phyloP scores from a whole-genome alignment of 1,140 invertebrate species.

The Drosophila equinoxialis region DNA sequence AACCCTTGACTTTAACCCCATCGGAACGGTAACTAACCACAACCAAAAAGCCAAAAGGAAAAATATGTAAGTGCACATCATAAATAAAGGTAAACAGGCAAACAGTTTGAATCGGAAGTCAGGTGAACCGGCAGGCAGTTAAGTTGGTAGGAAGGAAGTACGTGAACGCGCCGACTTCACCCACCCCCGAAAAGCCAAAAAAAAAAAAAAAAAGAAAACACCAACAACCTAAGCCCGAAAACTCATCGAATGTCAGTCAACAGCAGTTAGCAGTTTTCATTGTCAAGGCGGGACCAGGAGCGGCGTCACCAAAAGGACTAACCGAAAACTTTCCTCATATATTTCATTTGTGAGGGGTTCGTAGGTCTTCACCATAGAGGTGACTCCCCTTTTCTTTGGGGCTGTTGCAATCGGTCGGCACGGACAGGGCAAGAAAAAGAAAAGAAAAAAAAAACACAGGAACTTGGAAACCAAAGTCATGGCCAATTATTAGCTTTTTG shows the following conservation, averaged over 20 bases:
- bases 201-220: constrained; percentile 23
- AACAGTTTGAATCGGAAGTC: constrained; percentile 23
- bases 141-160: constrained; percentile 24
- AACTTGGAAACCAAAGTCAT: constrained; percentile 76
- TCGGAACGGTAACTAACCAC: constrained; percentile 35
- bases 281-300: constrained; percentile 68
- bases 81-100: constrained; percentile 61
- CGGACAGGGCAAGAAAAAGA: constrained; percentile 51
- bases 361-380: constrained; percentile 16
- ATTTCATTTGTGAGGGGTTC: constrained; percentile 40
- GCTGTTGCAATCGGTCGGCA: constrained; percentile 15
- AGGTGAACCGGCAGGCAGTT: background rate
- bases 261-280: constrained; percentile 75
- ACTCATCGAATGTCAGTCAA: constrained; percentile 51
- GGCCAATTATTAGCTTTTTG: constrained; percentile 75
- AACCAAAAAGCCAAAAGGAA: constrained; percentile 38
- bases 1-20: constrained; percentile 77
- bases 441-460: constrained; percentile 1
- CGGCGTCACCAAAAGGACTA: constrained; percentile 69
- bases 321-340: constrained; percentile 71
- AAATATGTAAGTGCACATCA: constrained; percentile 62
- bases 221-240: constrained; percentile 33
- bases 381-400: background rate
- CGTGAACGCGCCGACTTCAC: background rate
- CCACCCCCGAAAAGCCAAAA: background rate